These are phyloP conservation scores for Stictonetta naevosa DNA, from an alignment of 2,113 vertebrate genomes.

Conservation along the genomic window DNA sequence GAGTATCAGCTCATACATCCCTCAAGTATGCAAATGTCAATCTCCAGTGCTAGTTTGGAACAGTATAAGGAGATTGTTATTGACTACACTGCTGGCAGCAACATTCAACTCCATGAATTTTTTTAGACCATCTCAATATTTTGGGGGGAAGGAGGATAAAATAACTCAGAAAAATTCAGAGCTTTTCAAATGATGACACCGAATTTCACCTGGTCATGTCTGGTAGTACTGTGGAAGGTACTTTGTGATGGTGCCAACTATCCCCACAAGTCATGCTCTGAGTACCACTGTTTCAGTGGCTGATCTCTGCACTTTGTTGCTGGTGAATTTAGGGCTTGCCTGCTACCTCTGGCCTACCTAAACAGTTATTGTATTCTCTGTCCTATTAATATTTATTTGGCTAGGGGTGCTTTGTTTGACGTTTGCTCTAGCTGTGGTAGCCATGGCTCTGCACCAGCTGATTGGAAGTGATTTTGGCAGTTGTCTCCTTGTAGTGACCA, in stretches of 20 bases:
- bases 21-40: background rate
- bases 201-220: background rate
- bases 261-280: rapidly evolving
- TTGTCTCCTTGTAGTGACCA: background rate
- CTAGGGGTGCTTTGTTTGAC: background rate
- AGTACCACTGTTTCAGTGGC: background rate
- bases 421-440: background rate
- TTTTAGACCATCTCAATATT: background rate
- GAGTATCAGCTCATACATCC: background rate
- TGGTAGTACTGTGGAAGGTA: background rate
- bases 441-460: background rate
- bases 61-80: background rate
- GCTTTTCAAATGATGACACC: background rate
- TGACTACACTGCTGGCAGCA: background rate
- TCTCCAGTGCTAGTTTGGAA: background rate
- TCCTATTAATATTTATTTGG: background rate
- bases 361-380: background rate
- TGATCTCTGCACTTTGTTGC: background rate
- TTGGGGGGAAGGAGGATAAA: background rate
- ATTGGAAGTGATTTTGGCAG: slow-evolving; percentile 5
- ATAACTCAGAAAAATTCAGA: background rate
- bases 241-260: background rate
- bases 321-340: background rate
- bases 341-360: background rate
- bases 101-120: background rate